A percentile compares a stretch with the other conserved stretches of the same genome.
These are phyloP conservation scores for Oryzias curvinotus DNA, from an alignment of 2,113 vertebrate genomes.

Conservation along the genomic window DNA sequence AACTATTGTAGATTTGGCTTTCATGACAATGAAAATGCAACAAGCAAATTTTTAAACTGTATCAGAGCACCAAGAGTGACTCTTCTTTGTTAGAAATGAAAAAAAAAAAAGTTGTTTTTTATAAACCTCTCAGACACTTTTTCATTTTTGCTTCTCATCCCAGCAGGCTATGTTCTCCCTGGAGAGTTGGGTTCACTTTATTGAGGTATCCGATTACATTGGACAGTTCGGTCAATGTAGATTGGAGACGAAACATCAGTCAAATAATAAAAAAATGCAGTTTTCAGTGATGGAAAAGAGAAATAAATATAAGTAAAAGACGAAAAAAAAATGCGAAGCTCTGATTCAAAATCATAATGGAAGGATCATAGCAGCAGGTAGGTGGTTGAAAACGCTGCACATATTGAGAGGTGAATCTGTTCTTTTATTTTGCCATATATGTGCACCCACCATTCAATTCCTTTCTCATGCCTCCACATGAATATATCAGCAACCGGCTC, in stretches of 20 bases:
- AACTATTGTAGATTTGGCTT: constrained; percentile 49
- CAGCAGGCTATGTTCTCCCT: constrained; percentile 34
- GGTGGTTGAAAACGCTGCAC: constrained; percentile 33
- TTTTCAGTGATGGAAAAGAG: background rate
- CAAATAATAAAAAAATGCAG: constrained; percentile 4
- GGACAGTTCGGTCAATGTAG: constrained; percentile 36
- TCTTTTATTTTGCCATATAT: no score
- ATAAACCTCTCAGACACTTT: constrained; percentile 10
- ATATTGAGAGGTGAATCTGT: constrained; percentile 31
- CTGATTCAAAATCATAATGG: background rate
- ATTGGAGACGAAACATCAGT: constrained; percentile 29
- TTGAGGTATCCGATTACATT: constrained; percentile 27
- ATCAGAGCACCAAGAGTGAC: constrained; percentile 17
- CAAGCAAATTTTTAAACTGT: constrained; percentile 19
- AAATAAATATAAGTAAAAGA: background rate
- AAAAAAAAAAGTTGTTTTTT: constrained; percentile 37
- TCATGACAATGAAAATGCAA: constrained; percentile 30
- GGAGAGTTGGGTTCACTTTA: constrained; percentile 32
- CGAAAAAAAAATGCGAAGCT: background rate
- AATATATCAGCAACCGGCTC: constrained; percentile 45
- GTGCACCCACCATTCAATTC: constrained; percentile 16
- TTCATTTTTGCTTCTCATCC: constrained; percentile 21
- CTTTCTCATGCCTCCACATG: constrained; percentile 28
- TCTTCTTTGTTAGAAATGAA: constrained; percentile 1
- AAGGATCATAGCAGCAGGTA: constrained; percentile 8